Conservation (phyloP, 2,113 vertebrate genomes). For the Eclectus roratus region DNA sequence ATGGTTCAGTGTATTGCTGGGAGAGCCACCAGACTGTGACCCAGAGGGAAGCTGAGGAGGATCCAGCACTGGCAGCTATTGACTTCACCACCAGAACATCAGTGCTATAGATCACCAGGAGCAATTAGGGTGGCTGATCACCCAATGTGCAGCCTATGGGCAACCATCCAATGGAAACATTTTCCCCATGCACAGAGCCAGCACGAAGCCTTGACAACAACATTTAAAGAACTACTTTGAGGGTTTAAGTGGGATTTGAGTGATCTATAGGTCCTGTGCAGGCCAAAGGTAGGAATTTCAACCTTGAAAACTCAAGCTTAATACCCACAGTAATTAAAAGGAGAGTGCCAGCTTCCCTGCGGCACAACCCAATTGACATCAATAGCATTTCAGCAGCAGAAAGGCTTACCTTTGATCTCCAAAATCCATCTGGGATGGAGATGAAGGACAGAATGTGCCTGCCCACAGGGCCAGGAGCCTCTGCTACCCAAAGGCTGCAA, state of each 20-base stretch:
- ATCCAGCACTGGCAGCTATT: not conserved
- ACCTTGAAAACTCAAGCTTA: not conserved
- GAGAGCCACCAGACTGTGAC: constrained; percentile 33
- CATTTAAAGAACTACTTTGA: not conserved
- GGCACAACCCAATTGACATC: accelerated
- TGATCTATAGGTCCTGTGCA: not conserved
- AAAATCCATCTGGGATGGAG: not conserved
- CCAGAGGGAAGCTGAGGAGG: not conserved
- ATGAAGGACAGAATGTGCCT: not conserved
- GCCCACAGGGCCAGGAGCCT: not conserved
- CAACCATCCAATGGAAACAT: not conserved
- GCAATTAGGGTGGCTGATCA: not conserved
- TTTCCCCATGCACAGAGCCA: not conserved
- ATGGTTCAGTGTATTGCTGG: not conserved
- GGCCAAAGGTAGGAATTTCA: not conserved
- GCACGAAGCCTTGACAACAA: not conserved
- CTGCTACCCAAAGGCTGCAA: not conserved
- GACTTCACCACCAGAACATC: not conserved
- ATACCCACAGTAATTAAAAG: not conserved
- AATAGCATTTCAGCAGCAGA: not conserved
- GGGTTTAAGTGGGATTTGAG: not conserved
- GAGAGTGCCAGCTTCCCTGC: not conserved
- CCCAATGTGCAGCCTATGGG: not conserved
- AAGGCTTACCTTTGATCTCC: not conserved
- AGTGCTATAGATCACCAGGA: not conserved